These are phyloP conservation scores for Leptopilina boulardi DNA, from an alignment of 1,140 invertebrate genomes.

Conservation along the genomic window DNA sequence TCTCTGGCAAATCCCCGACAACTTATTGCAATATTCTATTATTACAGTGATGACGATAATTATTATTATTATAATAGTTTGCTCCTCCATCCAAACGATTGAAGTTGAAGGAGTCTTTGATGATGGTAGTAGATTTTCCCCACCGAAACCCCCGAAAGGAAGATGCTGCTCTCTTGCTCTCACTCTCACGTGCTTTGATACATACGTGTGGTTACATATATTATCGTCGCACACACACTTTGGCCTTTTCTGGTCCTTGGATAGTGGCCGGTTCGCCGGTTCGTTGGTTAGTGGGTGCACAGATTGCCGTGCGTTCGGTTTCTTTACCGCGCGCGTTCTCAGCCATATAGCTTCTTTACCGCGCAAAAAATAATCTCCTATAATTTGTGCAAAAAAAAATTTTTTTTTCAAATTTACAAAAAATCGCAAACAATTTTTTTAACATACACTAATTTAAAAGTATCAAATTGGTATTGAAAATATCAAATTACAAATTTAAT, in stretches of 20 bases:
- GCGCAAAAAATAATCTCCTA: neutral
- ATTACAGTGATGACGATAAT: neutral
- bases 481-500: too few species aligned
- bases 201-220: conserved; percentile 62
- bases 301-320: conserved; percentile 60
- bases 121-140: neutral
- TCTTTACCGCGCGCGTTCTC: conserved; percentile 52
- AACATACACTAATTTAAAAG: too few species aligned
- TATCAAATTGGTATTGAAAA: too few species aligned
- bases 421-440: too few species aligned
- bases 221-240: conserved; percentile 67
- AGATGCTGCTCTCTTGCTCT: conserved; percentile 54
- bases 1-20: neutral
- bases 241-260: conserved; percentile 55
- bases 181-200: conserved; percentile 65
- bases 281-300: conserved; percentile 70
- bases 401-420: too few species aligned
- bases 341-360: neutral
- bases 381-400: too few species aligned
- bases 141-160: conserved; percentile 45
- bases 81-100: neutral
- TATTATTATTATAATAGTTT: conserved; percentile 10
- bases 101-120: neutral
- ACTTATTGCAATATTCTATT: neutral
- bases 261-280: conserved; percentile 48